Conservation (phyloP, 1,140 invertebrate genomes). For the Amphibalanus amphitrite region DNA sequence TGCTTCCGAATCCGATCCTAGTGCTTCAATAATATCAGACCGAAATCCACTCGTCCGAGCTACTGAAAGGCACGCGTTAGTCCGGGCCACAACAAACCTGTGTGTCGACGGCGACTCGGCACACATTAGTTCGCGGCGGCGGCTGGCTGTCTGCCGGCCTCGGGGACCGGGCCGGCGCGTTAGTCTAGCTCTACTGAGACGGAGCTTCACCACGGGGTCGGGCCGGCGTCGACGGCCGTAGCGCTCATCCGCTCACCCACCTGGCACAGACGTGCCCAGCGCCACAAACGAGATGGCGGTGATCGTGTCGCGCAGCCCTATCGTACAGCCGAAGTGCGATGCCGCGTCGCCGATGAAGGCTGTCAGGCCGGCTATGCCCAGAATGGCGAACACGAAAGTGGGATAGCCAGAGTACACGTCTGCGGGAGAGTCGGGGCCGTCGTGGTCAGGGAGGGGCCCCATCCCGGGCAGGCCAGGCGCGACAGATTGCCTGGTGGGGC, state of each 20-base stretch:
- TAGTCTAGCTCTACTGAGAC: too few species aligned
- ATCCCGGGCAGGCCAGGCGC: neutral
- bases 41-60: too few species aligned
- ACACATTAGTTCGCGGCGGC: too few species aligned
- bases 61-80: too few species aligned
- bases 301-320: constrained; percentile 86
- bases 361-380: constrained; percentile 84
- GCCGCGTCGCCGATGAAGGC: constrained; percentile 92
- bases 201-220: too few species aligned
- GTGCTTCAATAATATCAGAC: too few species aligned
- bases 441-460: constrained; percentile 3
- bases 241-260: constrained; percentile 32
- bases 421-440: constrained; percentile 25
- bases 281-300: constrained; percentile 94
- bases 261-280: constrained; percentile 88
- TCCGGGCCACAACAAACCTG: too few species aligned
- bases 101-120: too few species aligned
- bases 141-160: too few species aligned
- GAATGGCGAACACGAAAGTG: constrained; percentile 81
- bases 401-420: constrained; percentile 73
- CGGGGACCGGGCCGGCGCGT: too few species aligned
- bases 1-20: too few species aligned
- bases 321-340: constrained; percentile 90
- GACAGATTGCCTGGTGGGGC: neutral
- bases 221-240: neutral